Percentiles rank a stretch among this genome's conserved stretches.
phyloP scores from a whole-genome alignment of 2,888 invertebrate genomes.

The Drosophila barbarae region DNA sequence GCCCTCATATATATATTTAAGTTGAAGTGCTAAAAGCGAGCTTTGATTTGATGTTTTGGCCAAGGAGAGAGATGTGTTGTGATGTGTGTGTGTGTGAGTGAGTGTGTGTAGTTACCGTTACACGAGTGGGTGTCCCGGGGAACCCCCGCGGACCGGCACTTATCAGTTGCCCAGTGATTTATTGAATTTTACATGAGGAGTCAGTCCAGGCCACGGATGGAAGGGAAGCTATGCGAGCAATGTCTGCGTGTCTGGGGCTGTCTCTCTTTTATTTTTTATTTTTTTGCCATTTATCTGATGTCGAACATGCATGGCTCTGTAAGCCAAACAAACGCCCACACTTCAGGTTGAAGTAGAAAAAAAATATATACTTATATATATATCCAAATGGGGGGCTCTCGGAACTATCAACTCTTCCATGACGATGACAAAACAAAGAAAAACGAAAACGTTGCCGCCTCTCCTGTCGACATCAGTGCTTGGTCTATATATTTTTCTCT shows the following conservation, averaged over 20 bases:
- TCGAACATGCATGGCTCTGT: slow-evolving; percentile 72
- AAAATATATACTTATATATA: neutral
- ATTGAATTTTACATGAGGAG: slow-evolving; percentile 74
- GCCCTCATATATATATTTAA: slow-evolving; percentile 24
- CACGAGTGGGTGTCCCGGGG: slow-evolving; percentile 17
- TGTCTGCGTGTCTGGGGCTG: slow-evolving; percentile 65
- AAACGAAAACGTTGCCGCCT: slow-evolving; percentile 68
- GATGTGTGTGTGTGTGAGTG: slow-evolving; percentile 5
- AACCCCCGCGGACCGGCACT: slow-evolving; percentile 34
- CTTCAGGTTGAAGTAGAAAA: slow-evolving; percentile 41
- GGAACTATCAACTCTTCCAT: slow-evolving; percentile 63
- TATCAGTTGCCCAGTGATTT: slow-evolving; percentile 62
- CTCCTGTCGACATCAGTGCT: slow-evolving; percentile 59
- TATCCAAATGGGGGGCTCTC: slow-evolving; percentile 6
- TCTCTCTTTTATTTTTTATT: slow-evolving; percentile 14
- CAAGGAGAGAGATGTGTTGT: neutral
- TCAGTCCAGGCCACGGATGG: slow-evolving; percentile 21
- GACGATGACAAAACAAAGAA: slow-evolving; percentile 61
- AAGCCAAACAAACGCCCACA: slow-evolving; percentile 70
- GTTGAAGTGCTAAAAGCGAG: slow-evolving; percentile 68
- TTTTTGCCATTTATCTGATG: slow-evolving; percentile 72
- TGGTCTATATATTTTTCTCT: slow-evolving; percentile 44
- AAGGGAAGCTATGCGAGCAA: slow-evolving; percentile 54
- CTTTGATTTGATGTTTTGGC: slow-evolving; percentile 56
- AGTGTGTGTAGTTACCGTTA: slow-evolving; percentile 25